Base-by-base conservation (phyloP, 2,888 invertebrate genomes). In the Drosophila robusta region DNA sequence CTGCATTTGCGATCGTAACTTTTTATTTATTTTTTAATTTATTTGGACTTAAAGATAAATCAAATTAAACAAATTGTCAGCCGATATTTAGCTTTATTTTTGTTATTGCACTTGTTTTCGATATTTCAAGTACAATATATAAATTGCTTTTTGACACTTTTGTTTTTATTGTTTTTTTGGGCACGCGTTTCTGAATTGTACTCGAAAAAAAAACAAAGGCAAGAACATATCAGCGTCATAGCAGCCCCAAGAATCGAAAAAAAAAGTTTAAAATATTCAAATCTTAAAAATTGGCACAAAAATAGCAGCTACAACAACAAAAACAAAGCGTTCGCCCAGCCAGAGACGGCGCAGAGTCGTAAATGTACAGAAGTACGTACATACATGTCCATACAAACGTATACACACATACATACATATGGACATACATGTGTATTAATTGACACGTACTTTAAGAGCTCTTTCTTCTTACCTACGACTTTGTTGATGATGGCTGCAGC, bases 391-490 rank as follows among this genome's bases (percentile, higher is more conserved):
- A 34, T 3, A 34, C 34, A 34, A 2, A 32, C 3, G 9, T 3
- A 32, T 12, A 34, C 4, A 4, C 8, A 12, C 1, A 34, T 0
- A 12, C 34, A 4, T 12, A 34, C 34, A 34, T 4, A 34, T 4
- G 4, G 0, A 32, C 2, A 12, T 12, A 34, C 11, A 32, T 32
- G 32, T 69, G 61, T 80, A 26, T 81, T 81, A 87, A 84, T 87
- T 83, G 83, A 85, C 83, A 83, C 83, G 83, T 83, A 85, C 83
- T 87, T 87, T 47, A 64, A 66, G 78, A 61, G 57, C 52, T 80
- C 55, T 70, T 65, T 51, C 54, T n/a, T 51, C 46, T 70, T 57
- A 73, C 76, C 65, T 70, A 49, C 64, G 46, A 22, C 41, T 36
- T 29, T 38, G 38, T 44, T 38, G 63, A 29, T 44, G 29, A 45